Evolutionary conservation across 2,888 invertebrate species (phyloP), one percentile per base, ranked within the genome.

Genomic region (Chymomyza fuscimana): DNA sequence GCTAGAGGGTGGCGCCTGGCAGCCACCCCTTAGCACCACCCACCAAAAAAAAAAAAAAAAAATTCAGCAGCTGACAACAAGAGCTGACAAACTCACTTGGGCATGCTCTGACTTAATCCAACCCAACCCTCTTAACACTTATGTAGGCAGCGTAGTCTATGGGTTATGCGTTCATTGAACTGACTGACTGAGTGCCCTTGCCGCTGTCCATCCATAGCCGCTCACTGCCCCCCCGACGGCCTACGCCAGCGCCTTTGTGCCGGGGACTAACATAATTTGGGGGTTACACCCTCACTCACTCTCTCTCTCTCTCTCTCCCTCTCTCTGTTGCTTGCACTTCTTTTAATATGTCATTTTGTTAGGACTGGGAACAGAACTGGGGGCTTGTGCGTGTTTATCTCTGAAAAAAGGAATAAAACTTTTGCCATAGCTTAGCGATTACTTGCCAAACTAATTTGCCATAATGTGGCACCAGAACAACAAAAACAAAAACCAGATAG

Each of bases 131-230:
- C 25, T 73, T 77, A 77, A 82, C 78, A 85, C 86, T 87, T 82
- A 87, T 79, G 78, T 85, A 84, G 82, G 82, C 66, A 74, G 85
- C 77, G 36, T 60, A 16, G 54, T 54, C n/a, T 54, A 15, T 54
- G 54, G 54, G 19, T 54, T 54, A 54, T 58, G 22, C 79, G 80
- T 81, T 82, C 85, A 82, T 76, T 82, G 85, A 86, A 82, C 82
- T 79, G 70, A 82, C 82, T 79, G 70, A 65, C 70, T 62, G 12
- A 61, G 19, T 60, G 51, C 66, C 51, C 40, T 32, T 67, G 54
- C 51, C 50, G 40, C 50, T 67, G 36, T 50, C 63, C 19, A 54
- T 54, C 19, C 58, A n/a, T 61, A 19, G 2, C 29, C 50, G 65
- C 25, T 36, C 40, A 22, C 19, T 25, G 9, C 64, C 69, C 9